phyloP scores from a whole-genome alignment of 2,888 invertebrate species.

The Saturnia japonica region DNA sequence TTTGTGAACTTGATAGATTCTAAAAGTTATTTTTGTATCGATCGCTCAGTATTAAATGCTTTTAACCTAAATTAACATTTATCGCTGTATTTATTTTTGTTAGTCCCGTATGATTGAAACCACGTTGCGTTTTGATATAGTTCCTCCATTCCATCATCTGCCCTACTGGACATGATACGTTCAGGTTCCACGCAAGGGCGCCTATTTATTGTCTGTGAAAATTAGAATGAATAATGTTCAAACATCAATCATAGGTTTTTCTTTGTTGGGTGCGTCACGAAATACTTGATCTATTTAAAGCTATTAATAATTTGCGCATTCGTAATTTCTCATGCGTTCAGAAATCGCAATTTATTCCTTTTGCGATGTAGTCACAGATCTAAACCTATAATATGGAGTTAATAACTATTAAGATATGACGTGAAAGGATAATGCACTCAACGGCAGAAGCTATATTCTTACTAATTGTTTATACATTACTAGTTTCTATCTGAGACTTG shows the following conservation, averaged over 20 bases:
- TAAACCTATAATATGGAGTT: background rate
- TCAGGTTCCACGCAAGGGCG: no score
- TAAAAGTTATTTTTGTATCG: background rate
- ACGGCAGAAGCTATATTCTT: background rate
- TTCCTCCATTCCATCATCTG: background rate
- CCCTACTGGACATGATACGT: background rate
- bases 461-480: no score
- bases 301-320: background rate
- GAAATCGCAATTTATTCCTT: background rate
- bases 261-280: no score
- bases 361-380: background rate
- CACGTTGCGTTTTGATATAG: conserved; percentile 10
- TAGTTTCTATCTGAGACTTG: no score
- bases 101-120: conserved; percentile 11
- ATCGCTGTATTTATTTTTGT: conserved; percentile 13
- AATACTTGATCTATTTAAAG: background rate
- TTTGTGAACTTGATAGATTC: background rate
- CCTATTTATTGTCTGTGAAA: no score
- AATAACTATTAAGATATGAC: background rate
- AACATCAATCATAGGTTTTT: no score
- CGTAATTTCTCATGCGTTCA: background rate
- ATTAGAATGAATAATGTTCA: background rate
- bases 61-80: conserved; percentile 19
- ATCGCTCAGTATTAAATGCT: conserved; percentile 17
- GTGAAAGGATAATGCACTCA: background rate